Evolutionary conservation across 2,797 vertebrate species (phyloP).

Genomic region (Falco berigora): DNA sequence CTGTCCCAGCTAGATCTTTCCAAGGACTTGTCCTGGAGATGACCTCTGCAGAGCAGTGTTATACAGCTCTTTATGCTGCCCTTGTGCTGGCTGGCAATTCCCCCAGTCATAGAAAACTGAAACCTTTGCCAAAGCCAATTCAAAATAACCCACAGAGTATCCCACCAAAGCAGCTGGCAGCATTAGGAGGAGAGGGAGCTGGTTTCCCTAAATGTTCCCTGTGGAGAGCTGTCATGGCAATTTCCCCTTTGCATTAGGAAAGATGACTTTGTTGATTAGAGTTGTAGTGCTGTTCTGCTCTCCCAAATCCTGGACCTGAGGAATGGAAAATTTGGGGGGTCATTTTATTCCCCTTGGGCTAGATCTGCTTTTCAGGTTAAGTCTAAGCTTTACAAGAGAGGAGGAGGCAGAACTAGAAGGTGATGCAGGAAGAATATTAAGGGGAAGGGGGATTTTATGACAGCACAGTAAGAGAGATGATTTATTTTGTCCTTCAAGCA

Average conservation of each 20-base stretch:
- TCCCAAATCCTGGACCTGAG: neutral
- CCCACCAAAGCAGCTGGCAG: neutral
- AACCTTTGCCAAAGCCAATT: neutral
- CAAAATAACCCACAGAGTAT: neutral
- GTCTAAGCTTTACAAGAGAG: neutral
- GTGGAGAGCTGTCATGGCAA: neutral
- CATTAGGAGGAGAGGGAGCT: neutral
- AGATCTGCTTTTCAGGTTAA: neutral
- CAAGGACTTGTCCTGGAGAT: neutral
- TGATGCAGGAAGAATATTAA: conserved; percentile 11
- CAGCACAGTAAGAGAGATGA: neutral
- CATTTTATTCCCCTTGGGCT: neutral
- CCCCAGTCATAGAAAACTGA: neutral
- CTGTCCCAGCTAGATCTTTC: neutral
- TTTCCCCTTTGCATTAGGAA: neutral
- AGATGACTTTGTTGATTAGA: neutral
- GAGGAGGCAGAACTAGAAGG: neutral
- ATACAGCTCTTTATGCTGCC: neutral
- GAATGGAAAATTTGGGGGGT: neutral
- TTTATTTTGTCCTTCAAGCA: conserved; percentile 38
- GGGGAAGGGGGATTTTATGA: conserved; percentile 29
- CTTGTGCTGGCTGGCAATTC: neutral
- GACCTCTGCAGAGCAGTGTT: neutral
- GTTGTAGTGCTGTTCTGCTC: neutral
- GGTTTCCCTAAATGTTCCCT: neutral